phyloP scores from a whole-genome alignment of 2,888 invertebrate genomes.

The Brachycybe producta region DNA sequence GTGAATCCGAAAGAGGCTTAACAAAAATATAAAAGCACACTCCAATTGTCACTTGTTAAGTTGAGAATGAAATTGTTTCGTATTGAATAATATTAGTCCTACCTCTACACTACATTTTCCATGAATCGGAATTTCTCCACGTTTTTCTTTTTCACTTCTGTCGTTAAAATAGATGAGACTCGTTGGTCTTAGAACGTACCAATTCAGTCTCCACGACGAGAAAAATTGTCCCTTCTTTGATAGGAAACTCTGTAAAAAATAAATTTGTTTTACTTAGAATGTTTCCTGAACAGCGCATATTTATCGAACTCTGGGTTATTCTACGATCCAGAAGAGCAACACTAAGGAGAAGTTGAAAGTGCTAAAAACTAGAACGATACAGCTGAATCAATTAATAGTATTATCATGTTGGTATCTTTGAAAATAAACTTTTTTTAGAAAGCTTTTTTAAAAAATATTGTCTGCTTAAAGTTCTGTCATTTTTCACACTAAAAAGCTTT shows the following conservation, averaged over 20 bases:
- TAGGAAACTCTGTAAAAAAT: conserved; percentile 48
- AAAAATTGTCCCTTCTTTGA: conserved; percentile 60
- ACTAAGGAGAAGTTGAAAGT: no score
- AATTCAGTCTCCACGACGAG: conserved; percentile 62
- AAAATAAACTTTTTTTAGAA: no score
- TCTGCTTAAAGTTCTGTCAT: no score
- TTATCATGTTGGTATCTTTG: no score
- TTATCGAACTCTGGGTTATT: no score
- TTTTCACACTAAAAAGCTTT: no score
- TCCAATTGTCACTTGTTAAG: neutral
- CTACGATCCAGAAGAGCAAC: no score
- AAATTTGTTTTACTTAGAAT: no score
- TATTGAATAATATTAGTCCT: conserved; percentile 8
- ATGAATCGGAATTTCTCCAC: conserved; percentile 52
- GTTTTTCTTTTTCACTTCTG: conserved; percentile 52
- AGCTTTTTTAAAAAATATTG: no score
- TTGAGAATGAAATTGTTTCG: neutral
- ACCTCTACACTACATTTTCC: conserved; percentile 31
- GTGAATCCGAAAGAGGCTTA: conserved; percentile 14
- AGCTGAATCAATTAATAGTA: no score
- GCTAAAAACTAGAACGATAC: no score
- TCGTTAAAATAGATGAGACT: conserved; percentile 61
- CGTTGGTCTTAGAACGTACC: conserved; percentile 64
- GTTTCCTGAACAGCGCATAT: no score
- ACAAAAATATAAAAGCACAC: neutral